phyloP scores from a whole-genome alignment of 35 echinoderm and acorn worm species.

The Holothuria glaberrima region DNA sequence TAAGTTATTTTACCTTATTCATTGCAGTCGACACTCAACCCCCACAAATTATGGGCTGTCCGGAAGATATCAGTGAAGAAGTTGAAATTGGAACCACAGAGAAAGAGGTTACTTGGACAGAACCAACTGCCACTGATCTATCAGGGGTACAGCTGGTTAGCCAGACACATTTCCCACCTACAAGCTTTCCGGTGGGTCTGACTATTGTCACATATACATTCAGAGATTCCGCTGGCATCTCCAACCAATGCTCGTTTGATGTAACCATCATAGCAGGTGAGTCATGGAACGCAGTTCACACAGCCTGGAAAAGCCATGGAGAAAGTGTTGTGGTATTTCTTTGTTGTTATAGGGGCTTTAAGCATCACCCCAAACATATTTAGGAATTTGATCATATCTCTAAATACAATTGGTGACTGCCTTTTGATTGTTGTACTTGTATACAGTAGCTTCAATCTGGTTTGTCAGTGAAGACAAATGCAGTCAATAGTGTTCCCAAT shows the following conservation, averaged over 20 bases:
- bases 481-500: too few relatives aligned
- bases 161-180: conserved; percentile 39
- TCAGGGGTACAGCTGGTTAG: not conserved
- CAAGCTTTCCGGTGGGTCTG: conserved; percentile 19
- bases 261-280: conserved; percentile 35
- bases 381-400: too few relatives aligned
- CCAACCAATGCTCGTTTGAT: conserved; percentile 47
- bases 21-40: conserved; percentile 22
- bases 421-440: too few relatives aligned
- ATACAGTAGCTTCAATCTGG: too few relatives aligned
- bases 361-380: too few relatives aligned
- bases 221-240: conserved; percentile 46
- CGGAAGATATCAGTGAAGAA: not conserved
- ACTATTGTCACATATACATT: conserved; percentile 56
- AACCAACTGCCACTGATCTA: conserved; percentile 67
- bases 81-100: not conserved
- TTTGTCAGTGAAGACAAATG: too few relatives aligned
- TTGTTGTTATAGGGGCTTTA: too few relatives aligned
- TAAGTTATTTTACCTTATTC: not conserved
- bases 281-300: too few relatives aligned
- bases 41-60: conserved; percentile 40
- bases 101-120: conserved; percentile 23
- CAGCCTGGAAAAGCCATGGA: too few relatives aligned
- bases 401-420: too few relatives aligned
- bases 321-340: too few relatives aligned